These are phyloP conservation scores for Zootoca vivipara DNA, from an alignment of 2,113 vertebrate species.

Conservation along the genomic window DNA sequence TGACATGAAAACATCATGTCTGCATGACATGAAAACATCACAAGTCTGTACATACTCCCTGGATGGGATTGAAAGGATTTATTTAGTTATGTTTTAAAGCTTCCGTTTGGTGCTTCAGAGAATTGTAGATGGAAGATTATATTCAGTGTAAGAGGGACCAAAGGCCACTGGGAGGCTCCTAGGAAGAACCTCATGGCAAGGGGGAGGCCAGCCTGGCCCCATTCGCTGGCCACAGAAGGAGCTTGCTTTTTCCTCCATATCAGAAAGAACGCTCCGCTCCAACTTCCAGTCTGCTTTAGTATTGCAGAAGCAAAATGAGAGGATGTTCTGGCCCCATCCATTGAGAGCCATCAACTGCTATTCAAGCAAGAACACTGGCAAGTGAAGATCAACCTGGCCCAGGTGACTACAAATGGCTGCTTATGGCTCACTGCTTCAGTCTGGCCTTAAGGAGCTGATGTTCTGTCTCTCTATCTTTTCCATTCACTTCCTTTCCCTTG, in stretches of 20 bases:
- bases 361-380: background rate
- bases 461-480: background rate
- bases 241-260: background rate
- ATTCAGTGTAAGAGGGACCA: background rate
- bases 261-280: background rate
- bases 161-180: no score
- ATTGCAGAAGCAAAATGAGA: background rate
- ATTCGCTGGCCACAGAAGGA: no score
- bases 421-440: background rate
- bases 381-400: background rate
- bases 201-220: no score
- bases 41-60: background rate
- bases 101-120: slow-evolving; percentile 25
- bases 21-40: background rate
- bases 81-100: background rate
- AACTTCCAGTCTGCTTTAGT: background rate
- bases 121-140: slow-evolving; percentile 17
- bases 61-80: background rate
- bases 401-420: background rate
- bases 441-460: background rate
- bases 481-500: background rate
- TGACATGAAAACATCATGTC: slow-evolving; percentile 7
- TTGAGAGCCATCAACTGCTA: background rate
- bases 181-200: no score
- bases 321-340: background rate